Evolutionary conservation across 1,140 invertebrate species (phyloP), one percentile per base, ranked within the genome.

Genomic region (Rhagoletis zephyria): DNA sequence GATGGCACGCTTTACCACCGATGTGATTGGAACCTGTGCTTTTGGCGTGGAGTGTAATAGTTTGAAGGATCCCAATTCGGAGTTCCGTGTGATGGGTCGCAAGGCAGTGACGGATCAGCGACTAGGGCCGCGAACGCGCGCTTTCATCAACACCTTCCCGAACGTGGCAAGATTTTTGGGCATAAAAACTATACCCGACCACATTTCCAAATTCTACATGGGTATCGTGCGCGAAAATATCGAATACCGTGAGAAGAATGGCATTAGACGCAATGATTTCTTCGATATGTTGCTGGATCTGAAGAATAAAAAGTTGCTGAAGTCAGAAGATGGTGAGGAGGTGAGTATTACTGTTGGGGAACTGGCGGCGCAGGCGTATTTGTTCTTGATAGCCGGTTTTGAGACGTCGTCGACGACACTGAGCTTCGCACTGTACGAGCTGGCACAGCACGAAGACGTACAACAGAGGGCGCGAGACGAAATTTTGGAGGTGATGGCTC

Each of bases 41-140:
- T 95, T 96, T 90, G 95, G 95, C 1, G 93, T 96, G 4, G 94
- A 95, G 63, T 94, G 94, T 88, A 94, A 95, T 87, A 94, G 95
- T 86, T 88, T 92, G 0, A 92, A 90, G 51, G 93, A 95, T 89
- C 91, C 94, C 0, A 92, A 95, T 2, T 93, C 94, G 0, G 93
- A 94, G 89, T 95, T 96, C 91, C 88, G 90, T 0, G 85, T 90
- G 0, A 90, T 93, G 85, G 93, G 93, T 0, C 90, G 88, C 5
- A 81, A 87, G 0, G 87, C 92, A 0, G 0, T 92, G 2, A 91
- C 19, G 0, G 90, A 91, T 12, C 3, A 59, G 7, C 88, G 90
- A 0, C 85, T 90, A 10, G 86, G 88, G 0, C 0, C 10, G 0
- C 0, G 91, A 0, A 89, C 88, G 3, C 67, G 89, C 1, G 48